Evolutionary conservation across 1,140 invertebrate species (phyloP), one percentile per base, ranked within the genome.

Genomic region (Drosophila ironensis): DNA sequence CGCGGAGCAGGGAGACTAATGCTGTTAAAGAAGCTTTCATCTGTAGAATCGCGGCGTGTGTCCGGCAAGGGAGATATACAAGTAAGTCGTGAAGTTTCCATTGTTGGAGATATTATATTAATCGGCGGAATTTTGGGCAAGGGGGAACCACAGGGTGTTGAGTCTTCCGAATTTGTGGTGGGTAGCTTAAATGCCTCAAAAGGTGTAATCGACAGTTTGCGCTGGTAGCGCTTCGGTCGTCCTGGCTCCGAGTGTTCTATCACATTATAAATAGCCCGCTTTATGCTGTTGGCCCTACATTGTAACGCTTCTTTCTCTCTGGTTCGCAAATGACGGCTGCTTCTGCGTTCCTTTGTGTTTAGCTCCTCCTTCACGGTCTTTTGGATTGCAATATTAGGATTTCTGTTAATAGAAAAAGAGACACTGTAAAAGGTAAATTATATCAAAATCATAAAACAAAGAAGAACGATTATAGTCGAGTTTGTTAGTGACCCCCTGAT

Each of bases 231-330:
- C 35, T 93, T 76, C 91, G 93, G 76, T 92, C 93, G 66, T 92
- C 93, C 41, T 92, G 91, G 47, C 73, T 97, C 96, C 1, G 95
- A 94, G 77, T 96, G 94, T 77, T 97, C 95, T 19, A 97, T 94
- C 16, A 97, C 93, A 90, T 94, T 94, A 68, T 95, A 92, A 22
- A 98, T 93, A 40, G 96, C 97, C 74, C 95, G 94, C 81, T 98
- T 97, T 56, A 98, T 93, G 91, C 97, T 98, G 88, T 98, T 92
- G 1, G 94, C 94, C 44, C 94, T 91, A 4, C 91, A 90, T 11
- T 93, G 91, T 20, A 93, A 70, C n/a, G 92, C 91, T 61, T 93
- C 92, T 46, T 92, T 88, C 30, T 90, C 89, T n/a, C 60, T 87
- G 38, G 72, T 82, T 8, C 76, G 78, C 4, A 90, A 52, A 0